Base-by-base conservation (phyloP, 2,888 invertebrate species). In the Dicyrtomina minuta region DNA sequence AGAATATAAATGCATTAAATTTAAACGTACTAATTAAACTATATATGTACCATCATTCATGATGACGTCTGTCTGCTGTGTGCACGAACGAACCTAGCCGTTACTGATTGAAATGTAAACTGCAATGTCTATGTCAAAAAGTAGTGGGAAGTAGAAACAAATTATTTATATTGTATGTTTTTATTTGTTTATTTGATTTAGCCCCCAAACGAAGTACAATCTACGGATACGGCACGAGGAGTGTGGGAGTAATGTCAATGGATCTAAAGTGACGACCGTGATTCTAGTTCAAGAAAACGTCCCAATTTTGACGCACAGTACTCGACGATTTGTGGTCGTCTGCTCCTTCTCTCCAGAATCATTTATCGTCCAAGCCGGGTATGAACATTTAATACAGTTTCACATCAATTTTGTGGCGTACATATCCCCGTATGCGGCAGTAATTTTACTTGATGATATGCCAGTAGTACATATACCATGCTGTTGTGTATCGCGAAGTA, bases 331-430 rank as follows among this genome's bases (percentile, higher is more conserved):
- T 80, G 84, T 92, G 65, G 91, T 92, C 1, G 85, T 91, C 15
- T 92, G 92, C 80, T 89, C 90, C 41, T 91, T 90, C 80, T 89
- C 91, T 79, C 91, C 91, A 1, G 91, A 91, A 80, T 90, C 90
- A 33, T 85, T 91, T 79, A 91, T 91, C 0, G 90, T 92, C 10
- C 85, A 91, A 76, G 91, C 92, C 33, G 91, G 91, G 79, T 79
- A 88, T 88, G 53, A 22, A 46, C n/a, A 41, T 26, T 24, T 33
- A 33, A 33, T 33, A 33, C 33, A 33, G 33, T 8, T 33, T 33
- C 4, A 33, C 3, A 33, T 8, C 33, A 33, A 3, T 33, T n/a
- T n/a, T n/a, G n/a, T n/a, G n/a, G n/a, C n/a, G n/a, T n/a, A n/a
- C n/a, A n/a, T n/a, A n/a, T n/a, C n/a, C n/a, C n/a, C n/a, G n/a